Evolutionary conservation across 1,140 invertebrate genomes (phyloP).

Genomic region (Temnothorax nylanderi): DNA sequence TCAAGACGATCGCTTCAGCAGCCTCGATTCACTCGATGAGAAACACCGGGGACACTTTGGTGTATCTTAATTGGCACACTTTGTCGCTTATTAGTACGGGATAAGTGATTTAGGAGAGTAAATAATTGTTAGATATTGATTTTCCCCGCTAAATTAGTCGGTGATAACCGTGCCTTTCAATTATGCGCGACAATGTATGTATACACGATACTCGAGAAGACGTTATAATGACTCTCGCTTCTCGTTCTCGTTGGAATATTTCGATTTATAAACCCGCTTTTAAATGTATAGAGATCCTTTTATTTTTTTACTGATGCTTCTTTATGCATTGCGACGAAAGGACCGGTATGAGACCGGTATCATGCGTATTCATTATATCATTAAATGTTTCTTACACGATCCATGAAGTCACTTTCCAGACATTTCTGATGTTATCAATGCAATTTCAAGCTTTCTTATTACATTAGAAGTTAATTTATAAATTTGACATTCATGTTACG

Average conservation of each 20-base stretch:
- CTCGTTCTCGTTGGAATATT: background rate
- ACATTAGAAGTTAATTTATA: slow-evolving; percentile 8
- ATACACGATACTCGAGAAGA: background rate
- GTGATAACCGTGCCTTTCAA: slow-evolving; percentile 29
- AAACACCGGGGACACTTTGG: background rate
- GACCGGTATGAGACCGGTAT: background rate
- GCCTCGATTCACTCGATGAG: background rate
- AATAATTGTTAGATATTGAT: slow-evolving; percentile 31
- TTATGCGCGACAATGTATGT: slow-evolving; percentile 8
- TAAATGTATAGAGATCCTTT: background rate
- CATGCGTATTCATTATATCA: slow-evolving; percentile 23
- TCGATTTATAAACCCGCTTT: slow-evolving; percentile 17
- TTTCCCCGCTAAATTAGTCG: slow-evolving; percentile 31
- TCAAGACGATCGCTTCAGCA: slow-evolving; percentile 25
- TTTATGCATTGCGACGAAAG: background rate
- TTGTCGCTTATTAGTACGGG: slow-evolving; percentile 32
- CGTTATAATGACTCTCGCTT: background rate
- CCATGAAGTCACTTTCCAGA: background rate
- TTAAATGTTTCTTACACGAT: background rate
- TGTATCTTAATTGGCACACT: slow-evolving; percentile 37
- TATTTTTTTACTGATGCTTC: background rate
- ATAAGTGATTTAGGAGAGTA: slow-evolving; percentile 26
- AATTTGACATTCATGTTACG: background rate
- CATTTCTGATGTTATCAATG: background rate
- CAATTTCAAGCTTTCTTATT: slow-evolving; percentile 8